Percentiles rank a stretch among this genome's conserved stretches.
These are phyloP conservation scores for Arrhamphus sclerolepis DNA, from an alignment of 2,797 vertebrate species.

Conservation along the genomic window DNA sequence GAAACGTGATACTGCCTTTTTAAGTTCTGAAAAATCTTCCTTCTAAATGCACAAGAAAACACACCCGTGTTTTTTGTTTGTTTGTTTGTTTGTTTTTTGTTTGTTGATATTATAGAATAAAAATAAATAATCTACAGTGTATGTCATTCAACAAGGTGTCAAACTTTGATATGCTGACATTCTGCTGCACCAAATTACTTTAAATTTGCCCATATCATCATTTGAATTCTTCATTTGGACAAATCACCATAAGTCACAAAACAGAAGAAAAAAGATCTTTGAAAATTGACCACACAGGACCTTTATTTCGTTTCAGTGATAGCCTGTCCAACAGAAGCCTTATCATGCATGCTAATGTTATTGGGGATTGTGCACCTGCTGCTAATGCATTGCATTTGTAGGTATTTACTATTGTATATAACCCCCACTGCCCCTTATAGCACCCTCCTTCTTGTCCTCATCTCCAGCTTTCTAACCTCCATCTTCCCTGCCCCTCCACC, in stretches of 20 bases:
- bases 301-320: constrained; percentile 64
- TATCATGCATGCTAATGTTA: constrained; percentile 66
- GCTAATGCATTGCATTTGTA: constrained; percentile 66
- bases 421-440: constrained; percentile 54
- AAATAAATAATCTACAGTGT: constrained; percentile 19
- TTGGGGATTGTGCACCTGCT: constrained; percentile 58
- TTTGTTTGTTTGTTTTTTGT: constrained; percentile 3
- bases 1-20: no score
- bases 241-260: constrained; percentile 56
- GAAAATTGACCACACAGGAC: constrained; percentile 51
- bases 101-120: constrained; percentile 4
- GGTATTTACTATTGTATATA: constrained; percentile 69
- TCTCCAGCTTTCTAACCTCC: constrained; percentile 72
- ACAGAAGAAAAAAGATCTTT: constrained; percentile 24
- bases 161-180: constrained; percentile 44
- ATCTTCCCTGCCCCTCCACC: constrained; percentile 69
- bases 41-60: no score
- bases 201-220: constrained; percentile 44
- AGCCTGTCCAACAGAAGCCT: constrained; percentile 62
- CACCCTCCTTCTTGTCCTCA: constrained; percentile 59
- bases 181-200: constrained; percentile 49
- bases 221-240: constrained; percentile 46
- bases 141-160: constrained; percentile 35
- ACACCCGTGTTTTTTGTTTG: no score
- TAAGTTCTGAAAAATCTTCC: no score